Percentiles rank a stretch among this genome's conserved stretches.
phyloP scores from a whole-genome alignment of 2,888 invertebrate species.

The Melinaea menophilus region DNA sequence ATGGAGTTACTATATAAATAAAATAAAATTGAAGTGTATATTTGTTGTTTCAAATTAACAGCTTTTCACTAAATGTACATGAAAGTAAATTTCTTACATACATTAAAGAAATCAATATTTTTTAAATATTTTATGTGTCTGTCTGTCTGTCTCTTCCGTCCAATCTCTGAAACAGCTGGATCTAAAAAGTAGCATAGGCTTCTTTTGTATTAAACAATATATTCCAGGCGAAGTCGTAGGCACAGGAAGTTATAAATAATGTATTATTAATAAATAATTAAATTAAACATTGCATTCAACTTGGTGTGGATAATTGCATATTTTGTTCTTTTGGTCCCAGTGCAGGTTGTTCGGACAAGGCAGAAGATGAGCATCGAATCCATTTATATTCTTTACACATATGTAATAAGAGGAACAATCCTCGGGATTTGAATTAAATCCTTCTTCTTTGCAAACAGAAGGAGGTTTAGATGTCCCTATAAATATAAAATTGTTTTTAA shows the following conservation, averaged over 20 bases:
- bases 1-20: no score
- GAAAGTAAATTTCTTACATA: no score
- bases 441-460: constrained; percentile 15
- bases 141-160: no score
- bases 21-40: no score
- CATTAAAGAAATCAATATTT: no score
- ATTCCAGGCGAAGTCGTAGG: not conserved
- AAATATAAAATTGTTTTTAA: not conserved
- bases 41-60: no score
- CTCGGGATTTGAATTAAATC: constrained; percentile 12
- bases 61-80: no score
- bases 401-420: constrained; percentile 24
- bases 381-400: constrained; percentile 9
- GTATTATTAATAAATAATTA: not conserved
- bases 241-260: not conserved
- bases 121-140: no score
- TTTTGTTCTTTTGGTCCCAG: constrained; percentile 19
- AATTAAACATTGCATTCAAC: constrained; percentile 12
- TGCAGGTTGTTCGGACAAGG: constrained; percentile 18
- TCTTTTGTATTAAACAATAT: not conserved
- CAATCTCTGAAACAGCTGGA: no score
- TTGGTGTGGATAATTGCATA: constrained; percentile 20
- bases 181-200: no score
- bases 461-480: constrained; percentile 11
- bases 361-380: constrained; percentile 8